Conservation (phyloP, 2,888 invertebrate genomes). For the Erynnis tages region DNA sequence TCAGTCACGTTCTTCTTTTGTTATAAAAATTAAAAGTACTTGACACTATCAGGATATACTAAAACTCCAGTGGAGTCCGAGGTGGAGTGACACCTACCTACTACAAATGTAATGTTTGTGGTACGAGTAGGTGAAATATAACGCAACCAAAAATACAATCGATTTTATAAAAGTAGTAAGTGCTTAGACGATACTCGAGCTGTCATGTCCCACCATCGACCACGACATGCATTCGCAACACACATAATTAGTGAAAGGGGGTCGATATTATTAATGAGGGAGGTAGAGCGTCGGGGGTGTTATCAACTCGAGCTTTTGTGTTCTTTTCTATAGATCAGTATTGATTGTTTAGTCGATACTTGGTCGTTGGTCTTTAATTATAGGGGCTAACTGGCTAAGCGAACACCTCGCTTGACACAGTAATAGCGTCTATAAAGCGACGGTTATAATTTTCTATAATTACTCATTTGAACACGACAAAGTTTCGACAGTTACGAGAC, state of each 20-base stretch:
- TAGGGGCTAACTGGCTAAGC: slow-evolving; percentile 70
- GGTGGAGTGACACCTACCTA: too few species aligned
- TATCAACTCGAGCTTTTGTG: slow-evolving; percentile 79
- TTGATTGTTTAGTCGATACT: slow-evolving; percentile 78
- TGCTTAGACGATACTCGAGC: slow-evolving; percentile 8
- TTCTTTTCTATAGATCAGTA: slow-evolving; percentile 75
- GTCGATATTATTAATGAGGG: slow-evolving; percentile 81
- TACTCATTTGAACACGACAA: slow-evolving; percentile 65
- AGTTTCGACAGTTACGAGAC: slow-evolving; percentile 59
- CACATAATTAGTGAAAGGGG: slow-evolving; percentile 78
- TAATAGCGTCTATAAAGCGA: slow-evolving; percentile 60
- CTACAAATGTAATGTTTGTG: too few species aligned
- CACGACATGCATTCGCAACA: slow-evolving; percentile 73
- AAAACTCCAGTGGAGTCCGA: too few species aligned
- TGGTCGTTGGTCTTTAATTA: slow-evolving; percentile 69
- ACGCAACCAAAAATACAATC: too few species aligned
- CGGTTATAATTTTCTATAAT: slow-evolving; percentile 69
- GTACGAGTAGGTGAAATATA: too few species aligned
- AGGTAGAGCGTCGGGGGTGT: slow-evolving; percentile 60
- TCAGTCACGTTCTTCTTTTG: too few species aligned
- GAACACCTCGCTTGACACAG: slow-evolving; percentile 75
- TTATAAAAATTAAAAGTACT: too few species aligned
- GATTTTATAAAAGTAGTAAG: not conserved
- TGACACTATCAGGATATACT: too few species aligned
- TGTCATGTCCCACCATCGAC: not conserved